These are phyloP conservation scores for Spea bombifrons DNA, from an alignment of 2,113 vertebrate genomes.

Conservation along the genomic window DNA sequence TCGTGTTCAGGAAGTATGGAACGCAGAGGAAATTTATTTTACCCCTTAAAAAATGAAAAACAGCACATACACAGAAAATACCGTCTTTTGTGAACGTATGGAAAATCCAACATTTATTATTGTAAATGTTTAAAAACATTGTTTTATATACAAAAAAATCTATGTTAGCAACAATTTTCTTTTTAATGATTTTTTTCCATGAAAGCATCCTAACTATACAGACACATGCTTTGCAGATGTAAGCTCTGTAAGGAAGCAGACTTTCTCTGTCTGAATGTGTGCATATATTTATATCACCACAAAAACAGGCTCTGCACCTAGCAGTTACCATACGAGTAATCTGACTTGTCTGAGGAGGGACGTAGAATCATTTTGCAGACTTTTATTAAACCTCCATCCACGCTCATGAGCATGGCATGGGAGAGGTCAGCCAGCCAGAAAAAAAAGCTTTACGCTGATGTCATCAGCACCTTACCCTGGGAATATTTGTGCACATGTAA, in stretches of 20 bases:
- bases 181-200: no score
- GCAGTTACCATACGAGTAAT: not conserved
- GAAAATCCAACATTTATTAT: no score
- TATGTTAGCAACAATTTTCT: no score
- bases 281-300: not conserved
- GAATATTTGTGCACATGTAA: slow-evolving; percentile 48
- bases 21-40: no score
- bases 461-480: slow-evolving; percentile 46
- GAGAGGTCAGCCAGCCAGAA: slow-evolving; percentile 46
- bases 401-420: slow-evolving; percentile 45
- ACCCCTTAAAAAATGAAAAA: no score
- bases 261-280: not conserved
- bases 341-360: slow-evolving; percentile 11
- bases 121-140: no score
- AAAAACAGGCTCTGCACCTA: slow-evolving; percentile 4
- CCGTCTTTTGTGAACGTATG: no score
- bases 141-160: no score
- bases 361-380: slow-evolving; percentile 24
- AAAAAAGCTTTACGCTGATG: slow-evolving; percentile 45
- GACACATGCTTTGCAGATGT: slow-evolving; percentile 10
- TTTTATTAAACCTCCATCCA: slow-evolving; percentile 39
- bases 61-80: no score
- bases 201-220: not conserved
- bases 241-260: not conserved
- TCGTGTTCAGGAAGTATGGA: no score